Evolutionary conservation across 2,113 vertebrate species (phyloP).

Genomic region (Delphinus delphis): DNA sequence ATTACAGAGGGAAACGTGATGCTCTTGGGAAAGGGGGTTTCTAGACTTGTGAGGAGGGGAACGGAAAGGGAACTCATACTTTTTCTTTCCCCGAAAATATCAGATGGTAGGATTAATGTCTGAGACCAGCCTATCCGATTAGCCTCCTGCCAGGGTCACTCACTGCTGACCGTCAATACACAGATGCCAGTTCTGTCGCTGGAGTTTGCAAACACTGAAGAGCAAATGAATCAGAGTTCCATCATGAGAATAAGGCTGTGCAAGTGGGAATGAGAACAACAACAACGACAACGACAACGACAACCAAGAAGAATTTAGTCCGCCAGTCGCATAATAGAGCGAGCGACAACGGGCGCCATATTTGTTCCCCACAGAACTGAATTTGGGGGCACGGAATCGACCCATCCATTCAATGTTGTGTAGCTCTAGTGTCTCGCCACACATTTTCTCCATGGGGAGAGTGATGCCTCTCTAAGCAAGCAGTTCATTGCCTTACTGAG

Average conservation of each 20-base stretch:
- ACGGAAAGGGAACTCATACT: conserved; percentile 56
- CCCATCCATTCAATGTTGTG: conserved; percentile 53
- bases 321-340: conserved; percentile 24
- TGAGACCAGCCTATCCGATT: conserved; percentile 52
- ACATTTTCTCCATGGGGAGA: conserved; percentile 53
- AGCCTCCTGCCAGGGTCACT: conserved; percentile 61
- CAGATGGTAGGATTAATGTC: conserved; percentile 41
- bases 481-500: conserved; percentile 53
- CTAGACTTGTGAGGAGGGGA: conserved; percentile 62
- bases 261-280: conserved; percentile 55
- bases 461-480: conserved; percentile 60
- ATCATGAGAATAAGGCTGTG: conserved; percentile 70
- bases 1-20: conserved; percentile 68
- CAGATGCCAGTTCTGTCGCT: conserved; percentile 65
- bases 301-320: conserved; percentile 44
- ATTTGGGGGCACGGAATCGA: neutral
- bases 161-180: conserved; percentile 68
- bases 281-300: conserved; percentile 33
- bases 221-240: conserved; percentile 70
- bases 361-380: conserved; percentile 41
- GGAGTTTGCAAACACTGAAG: conserved; percentile 68
- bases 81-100: conserved; percentile 48
- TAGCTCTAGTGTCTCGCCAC: conserved; percentile 44
- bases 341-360: conserved; percentile 56
- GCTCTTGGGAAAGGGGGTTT: conserved; percentile 62